A percentile compares a stretch with the other conserved stretches of the same genome.
Evolutionary conservation across 2,113 vertebrate genomes (phyloP).

Genomic region (Chascanopsetta lugubris): DNA sequence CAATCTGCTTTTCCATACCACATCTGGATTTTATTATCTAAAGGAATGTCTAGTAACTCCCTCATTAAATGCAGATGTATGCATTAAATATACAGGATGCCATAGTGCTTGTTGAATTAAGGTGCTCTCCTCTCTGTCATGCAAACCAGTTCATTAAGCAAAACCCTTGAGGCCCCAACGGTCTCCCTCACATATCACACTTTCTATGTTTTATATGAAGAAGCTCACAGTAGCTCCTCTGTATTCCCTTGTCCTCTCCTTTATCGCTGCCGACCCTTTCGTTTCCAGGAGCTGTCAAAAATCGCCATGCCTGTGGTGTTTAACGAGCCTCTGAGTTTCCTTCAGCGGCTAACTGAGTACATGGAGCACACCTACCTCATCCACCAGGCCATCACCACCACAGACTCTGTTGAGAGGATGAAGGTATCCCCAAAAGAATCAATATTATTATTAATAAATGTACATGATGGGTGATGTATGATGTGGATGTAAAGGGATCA

Average conservation of each 20-base stretch:
- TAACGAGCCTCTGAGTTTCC: slow-evolving; percentile 97
- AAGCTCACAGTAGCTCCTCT: not conserved
- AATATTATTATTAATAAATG: too few relatives aligned
- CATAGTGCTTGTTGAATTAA: too few relatives aligned
- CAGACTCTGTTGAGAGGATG: slow-evolving; percentile 91
- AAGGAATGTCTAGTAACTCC: slow-evolving; percentile 20
- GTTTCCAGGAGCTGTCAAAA: slow-evolving; percentile 94
- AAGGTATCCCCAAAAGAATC: slow-evolving; percentile 80
- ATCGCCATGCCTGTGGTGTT: slow-evolving; percentile 98
- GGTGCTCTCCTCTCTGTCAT: not conserved
- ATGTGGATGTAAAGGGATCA: too few relatives aligned
- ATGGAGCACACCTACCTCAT: slow-evolving; percentile 99
- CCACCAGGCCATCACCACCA: slow-evolving; percentile 89
- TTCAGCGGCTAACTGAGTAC: slow-evolving; percentile 94
- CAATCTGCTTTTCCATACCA: not conserved
- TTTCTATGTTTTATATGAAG: not conserved
- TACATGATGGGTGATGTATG: too few relatives aligned
- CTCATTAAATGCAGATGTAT: slow-evolving; percentile 20
- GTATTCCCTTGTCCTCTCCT: not conserved
- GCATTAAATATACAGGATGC: not conserved
- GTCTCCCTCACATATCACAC: not conserved
- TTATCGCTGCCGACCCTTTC: not conserved
- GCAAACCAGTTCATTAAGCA: slow-evolving; percentile 4
- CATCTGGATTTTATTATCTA: slow-evolving; percentile 45
- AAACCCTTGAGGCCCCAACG: not conserved